Evolutionary conservation across 1,140 invertebrate species (phyloP), one percentile per base, ranked within the genome.

Genomic region (Andrena cerasifolii): DNA sequence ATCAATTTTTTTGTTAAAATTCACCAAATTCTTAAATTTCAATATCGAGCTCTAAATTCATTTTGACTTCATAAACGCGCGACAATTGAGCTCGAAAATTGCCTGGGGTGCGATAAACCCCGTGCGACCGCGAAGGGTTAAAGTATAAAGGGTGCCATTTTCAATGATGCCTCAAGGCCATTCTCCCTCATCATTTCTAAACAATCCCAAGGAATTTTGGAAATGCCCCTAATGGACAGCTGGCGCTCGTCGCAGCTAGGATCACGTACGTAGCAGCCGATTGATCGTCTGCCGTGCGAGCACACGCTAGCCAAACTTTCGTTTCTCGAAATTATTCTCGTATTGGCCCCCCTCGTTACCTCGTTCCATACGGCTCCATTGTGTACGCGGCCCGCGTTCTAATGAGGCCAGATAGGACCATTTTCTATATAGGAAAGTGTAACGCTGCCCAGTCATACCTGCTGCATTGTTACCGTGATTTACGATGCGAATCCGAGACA

Each of bases 261-360:
- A 7, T 12, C n/a, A 28, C 3, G 14, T n/a, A 40, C 54, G 16
- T 26, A n/a, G n/a, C 31, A 8, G 18, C 24, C 10, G 33, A 10
- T 56, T 31, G 36, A 68, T 47, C 24, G 18, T 28, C 10, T 12
- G 16, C 24, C 53, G 53, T 14, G 24, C 7, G 16, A 12, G 4
- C 24, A 40, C 21, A n/a, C n/a, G 24, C 33, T 28, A 10, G 16
- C n/a, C n/a, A n/a, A n/a, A 26, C 53, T 70, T 58, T 70, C 53
- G 14, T 70, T 58, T 31, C 36, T 31, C 24, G n/a, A 70, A 58
- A 58, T 58, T 58, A 40, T 45, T 45, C n/a, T 45, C 14, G 36
- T 5, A 5, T 7, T 10, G 66, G 26, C 12, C 31, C 14, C 36
- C 26, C 62, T 26, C 45, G n/a, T n/a, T 31, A 26, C 67, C 21